Evolutionary conservation across 2,113 vertebrate species (phyloP).

Genomic region (Lutjanus erythropterus): DNA sequence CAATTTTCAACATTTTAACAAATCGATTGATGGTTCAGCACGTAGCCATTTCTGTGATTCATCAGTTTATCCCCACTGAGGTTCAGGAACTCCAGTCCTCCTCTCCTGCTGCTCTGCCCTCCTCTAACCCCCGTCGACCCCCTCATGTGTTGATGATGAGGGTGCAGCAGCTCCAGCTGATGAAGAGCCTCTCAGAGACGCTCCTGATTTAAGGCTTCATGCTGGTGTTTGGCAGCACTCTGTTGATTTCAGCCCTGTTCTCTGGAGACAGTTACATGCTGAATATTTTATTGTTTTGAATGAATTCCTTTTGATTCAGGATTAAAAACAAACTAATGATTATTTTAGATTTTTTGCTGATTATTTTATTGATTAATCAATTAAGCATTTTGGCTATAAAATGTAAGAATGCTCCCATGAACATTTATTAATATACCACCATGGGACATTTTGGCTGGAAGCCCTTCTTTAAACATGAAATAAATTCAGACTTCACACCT

Average conservation of each 20-base stretch:
- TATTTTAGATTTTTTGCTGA: not conserved
- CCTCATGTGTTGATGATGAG: conserved; percentile 53
- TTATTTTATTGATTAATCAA: not conserved
- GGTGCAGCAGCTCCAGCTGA: conserved; percentile 54
- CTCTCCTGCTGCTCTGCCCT: conserved; percentile 2
- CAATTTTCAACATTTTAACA: not conserved
- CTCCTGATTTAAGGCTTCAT: conserved; percentile 40
- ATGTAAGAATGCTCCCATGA: not conserved
- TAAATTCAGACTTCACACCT: too few relatives aligned
- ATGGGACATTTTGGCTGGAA: too few relatives aligned
- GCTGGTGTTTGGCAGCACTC: conserved; percentile 59
- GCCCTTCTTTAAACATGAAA: too few relatives aligned
- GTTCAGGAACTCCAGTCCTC: not conserved
- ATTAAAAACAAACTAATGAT: conserved; percentile 6
- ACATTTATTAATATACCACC: too few relatives aligned
- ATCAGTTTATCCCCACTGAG: conserved; percentile 15
- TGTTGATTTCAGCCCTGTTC: conserved; percentile 56
- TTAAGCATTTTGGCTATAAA: not conserved
- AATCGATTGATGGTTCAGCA: not conserved
- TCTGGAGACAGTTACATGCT: conserved; percentile 33
- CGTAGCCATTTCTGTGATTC: not conserved
- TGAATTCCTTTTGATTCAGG: conserved; percentile 52
- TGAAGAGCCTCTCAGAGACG: conserved; percentile 62
- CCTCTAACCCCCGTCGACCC: not conserved
- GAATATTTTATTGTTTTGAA: conserved; percentile 57